phyloP scores from a whole-genome alignment of 2,797 vertebrate species.

The Lophius americanus region DNA sequence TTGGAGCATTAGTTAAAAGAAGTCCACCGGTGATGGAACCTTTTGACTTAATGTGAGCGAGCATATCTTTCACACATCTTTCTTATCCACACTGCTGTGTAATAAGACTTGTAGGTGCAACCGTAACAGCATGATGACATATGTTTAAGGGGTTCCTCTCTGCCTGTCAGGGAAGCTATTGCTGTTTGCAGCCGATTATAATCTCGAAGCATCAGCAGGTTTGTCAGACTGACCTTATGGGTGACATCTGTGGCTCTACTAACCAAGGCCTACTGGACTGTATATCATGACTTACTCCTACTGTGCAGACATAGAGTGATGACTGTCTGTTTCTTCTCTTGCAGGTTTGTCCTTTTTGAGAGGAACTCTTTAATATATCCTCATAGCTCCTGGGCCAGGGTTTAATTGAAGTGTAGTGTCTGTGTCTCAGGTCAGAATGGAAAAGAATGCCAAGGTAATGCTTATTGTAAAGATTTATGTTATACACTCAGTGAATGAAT shows the following conservation, averaged over 20 bases:
- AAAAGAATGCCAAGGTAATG: neutral
- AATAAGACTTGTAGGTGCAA: neutral
- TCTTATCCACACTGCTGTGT: neutral
- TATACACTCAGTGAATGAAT: neutral
- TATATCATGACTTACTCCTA: slow-evolving; percentile 26
- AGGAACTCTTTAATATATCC: neutral
- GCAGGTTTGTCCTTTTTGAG: neutral
- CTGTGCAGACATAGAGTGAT: slow-evolving; percentile 9
- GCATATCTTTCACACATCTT: too few relatives aligned
- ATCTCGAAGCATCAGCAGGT: slow-evolving; percentile 55
- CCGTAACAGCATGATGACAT: slow-evolving; percentile 29
- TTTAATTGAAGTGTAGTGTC: neutral
- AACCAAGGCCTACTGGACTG: slow-evolving; percentile 41
- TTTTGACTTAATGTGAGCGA: too few relatives aligned
- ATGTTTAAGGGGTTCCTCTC: slow-evolving; percentile 36
- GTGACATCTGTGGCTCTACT: slow-evolving; percentile 53
- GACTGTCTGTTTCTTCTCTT: slow-evolving; percentile 13
- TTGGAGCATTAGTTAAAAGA: neutral
- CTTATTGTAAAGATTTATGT: too few relatives aligned
- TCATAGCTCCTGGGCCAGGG: neutral
- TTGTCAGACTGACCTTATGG: slow-evolving; percentile 49
- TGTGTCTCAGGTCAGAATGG: neutral
- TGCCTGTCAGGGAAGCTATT: slow-evolving; percentile 43
- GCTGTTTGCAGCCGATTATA: slow-evolving; percentile 39
- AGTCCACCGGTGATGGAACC: too few relatives aligned